Evolutionary conservation across 1,140 invertebrate species (phyloP), one percentile per base, ranked within the genome.

Genomic region (Acromyrmex echinatior): DNA sequence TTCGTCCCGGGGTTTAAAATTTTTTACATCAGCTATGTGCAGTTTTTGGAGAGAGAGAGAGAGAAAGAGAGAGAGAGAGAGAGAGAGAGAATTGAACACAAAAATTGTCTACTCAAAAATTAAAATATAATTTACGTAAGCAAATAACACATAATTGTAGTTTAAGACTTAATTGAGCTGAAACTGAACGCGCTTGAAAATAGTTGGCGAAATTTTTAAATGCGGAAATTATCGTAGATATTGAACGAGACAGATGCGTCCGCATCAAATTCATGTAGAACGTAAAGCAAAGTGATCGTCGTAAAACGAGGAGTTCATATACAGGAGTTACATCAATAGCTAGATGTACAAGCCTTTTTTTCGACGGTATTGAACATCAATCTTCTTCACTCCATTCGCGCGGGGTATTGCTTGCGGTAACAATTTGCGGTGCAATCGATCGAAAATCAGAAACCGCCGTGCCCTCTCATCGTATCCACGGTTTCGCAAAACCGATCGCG

Each of bases 381-480:
- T 81, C 49, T 81, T 56, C 21, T 70, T 70, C 49, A 39, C 25
- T 49, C 62, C 28, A 35, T 2, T 51, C 62, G 45, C 62, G 25
- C 31, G 31, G 25, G 58, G 21, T 70, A 70, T 71, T 39, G 65
- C 78, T 81, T 58, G 78, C 65, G 31, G 78, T 71, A 70, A 81
- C 31, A 80, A 39, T 80, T 56, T 51, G 66, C 45, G 65, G 28
- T 70, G 14, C 78, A n/a, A 71, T 81, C 66, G 35, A 56, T 71
- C 78, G 79, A 73, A 60, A 73, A 82, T 82, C 79, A 31, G 68
- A 82, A 73, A 73, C 66, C 66, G 16, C 35, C 63, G 66, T 39
- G 14, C 16, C 10, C 79, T 58, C 53, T 82, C 56, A 60, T 73
- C 79, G 78, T n/a, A 16, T 62, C 25, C 31, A 45, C 68, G 58